Evolutionary conservation across 2,113 vertebrate species (phyloP), one percentile per base, ranked within the genome.

Genomic region (Lanius collurio): DNA sequence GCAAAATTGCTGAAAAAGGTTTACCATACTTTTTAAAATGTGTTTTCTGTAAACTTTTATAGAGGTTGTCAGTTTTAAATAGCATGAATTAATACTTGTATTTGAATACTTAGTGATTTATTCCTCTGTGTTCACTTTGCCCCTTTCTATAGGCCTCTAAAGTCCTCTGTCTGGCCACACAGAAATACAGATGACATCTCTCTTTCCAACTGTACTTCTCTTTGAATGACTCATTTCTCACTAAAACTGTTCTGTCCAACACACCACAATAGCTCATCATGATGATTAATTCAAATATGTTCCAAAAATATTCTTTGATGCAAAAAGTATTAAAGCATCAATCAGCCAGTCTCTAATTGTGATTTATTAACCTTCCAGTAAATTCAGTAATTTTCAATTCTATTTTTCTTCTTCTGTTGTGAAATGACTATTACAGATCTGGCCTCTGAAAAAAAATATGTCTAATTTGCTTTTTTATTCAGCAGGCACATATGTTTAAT

Each of bases 271-370:
- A 69, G 35, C 47, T 89, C 86, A 93, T 90, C 52, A 81, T 70
- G 35, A 62, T 73, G 49, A 94, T 83, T 93, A 94, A 89, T 68
- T 89, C 44, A 75, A 71, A 75, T 70, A 52, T 7, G 27, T 78
- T 84, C 68, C 56, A 80, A 93, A 95, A 87, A 93, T 78, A 83
- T 44, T 16, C 24, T 65, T 74, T 74, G 80, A 94, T 87, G 31
- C 23, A 92, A 89, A 67, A 77, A 90, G 19, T 52, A 84, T 74
- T 81, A 78, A 91, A 71, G 8, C 39, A 75, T 93, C 86, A 89
- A 42, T 76, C 85, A 89, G 8, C 78, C 76, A 87, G 60, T 8
- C 62, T 75, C 56, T 92, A 94, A 94, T 82, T 83, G 31, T 87
- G 44, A 91, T 81, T 89, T 87, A 86, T 94, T 89, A 89, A 68